phyloP scores from a whole-genome alignment of 2,888 invertebrate genomes.

The Xestia xanthographa region DNA sequence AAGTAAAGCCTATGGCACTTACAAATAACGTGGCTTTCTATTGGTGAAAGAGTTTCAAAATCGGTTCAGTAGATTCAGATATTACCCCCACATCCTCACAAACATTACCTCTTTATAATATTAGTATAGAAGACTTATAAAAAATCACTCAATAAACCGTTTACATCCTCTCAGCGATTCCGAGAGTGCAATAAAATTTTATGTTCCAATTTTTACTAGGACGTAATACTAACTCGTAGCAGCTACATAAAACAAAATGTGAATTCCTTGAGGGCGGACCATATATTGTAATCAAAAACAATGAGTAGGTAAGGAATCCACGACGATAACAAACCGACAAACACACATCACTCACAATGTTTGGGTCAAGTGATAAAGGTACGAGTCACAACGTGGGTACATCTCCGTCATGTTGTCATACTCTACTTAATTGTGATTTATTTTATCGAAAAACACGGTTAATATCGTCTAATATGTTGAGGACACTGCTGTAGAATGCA shows the following conservation, averaged over 20 bases:
- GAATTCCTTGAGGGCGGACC: background rate
- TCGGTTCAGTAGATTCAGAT: no score
- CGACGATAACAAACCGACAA: constrained; percentile 46
- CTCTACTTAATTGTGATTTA: constrained; percentile 32
- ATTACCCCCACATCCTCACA: no score
- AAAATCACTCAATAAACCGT: constrained; percentile 63
- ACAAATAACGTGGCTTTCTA: no score
- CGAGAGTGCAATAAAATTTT: constrained; percentile 66
- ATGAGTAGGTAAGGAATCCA: constrained; percentile 44
- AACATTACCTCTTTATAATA: no score
- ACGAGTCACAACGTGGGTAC: constrained; percentile 31
- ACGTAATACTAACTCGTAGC: constrained; percentile 23
- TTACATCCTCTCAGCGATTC: constrained; percentile 64
- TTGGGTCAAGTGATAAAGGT: constrained; percentile 62
- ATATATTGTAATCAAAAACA: constrained; percentile 26
- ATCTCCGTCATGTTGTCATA: constrained; percentile 27
- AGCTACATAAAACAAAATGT: background rate
- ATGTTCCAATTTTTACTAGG: constrained; percentile 20
- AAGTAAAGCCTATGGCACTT: no score
- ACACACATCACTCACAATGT: constrained; percentile 47
- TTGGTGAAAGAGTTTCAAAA: no score
- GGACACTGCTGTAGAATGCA: constrained; percentile 61
- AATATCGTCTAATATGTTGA: constrained; percentile 57
- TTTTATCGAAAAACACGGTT: constrained; percentile 60
- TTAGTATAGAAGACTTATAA: constrained; percentile 60